Percentiles rank a stretch among this genome's conserved stretches.
Evolutionary conservation across 1,140 invertebrate genomes (phyloP).

Genomic region (Paraescarpia echinospica): DNA sequence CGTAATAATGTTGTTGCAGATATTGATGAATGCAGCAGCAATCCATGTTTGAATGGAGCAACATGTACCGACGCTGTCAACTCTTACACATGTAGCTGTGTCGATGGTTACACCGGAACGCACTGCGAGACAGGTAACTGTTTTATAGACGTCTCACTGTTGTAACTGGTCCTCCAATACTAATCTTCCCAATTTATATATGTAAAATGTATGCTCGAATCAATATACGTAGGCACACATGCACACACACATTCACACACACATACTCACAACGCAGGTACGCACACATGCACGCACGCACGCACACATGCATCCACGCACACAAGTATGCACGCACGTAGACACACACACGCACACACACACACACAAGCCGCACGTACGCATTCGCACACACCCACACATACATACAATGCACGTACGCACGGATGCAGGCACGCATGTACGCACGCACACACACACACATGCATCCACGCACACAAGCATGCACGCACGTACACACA

Average conservation of each 20-base stretch:
- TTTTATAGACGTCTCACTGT: not conserved
- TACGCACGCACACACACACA: not conserved
- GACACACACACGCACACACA: not conserved
- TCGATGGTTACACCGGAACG: not conserved
- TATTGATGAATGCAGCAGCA: constrained; percentile 21
- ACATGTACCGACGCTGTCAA: constrained; percentile 20
- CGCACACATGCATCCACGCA: not conserved
- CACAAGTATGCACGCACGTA: not conserved
- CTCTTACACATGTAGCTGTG: constrained; percentile 15
- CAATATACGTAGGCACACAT: not conserved
- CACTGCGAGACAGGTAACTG: constrained; percentile 16
- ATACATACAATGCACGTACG: no score
- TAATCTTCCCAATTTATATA: not conserved
- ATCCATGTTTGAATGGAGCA: constrained; percentile 26
- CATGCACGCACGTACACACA: not conserved
- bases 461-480: not conserved
- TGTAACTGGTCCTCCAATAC: not conserved
- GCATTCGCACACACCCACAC: no score
- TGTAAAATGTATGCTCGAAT: not conserved
- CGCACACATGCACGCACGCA: not conserved
- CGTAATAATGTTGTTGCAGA: not conserved
- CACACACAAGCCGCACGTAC: no score
- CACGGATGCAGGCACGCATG: no score
- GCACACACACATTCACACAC: not conserved
- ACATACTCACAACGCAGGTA: not conserved